These are phyloP conservation scores for Hipparchia sbordonii DNA, from an alignment of 2,888 invertebrate species.

Conservation along the genomic window DNA sequence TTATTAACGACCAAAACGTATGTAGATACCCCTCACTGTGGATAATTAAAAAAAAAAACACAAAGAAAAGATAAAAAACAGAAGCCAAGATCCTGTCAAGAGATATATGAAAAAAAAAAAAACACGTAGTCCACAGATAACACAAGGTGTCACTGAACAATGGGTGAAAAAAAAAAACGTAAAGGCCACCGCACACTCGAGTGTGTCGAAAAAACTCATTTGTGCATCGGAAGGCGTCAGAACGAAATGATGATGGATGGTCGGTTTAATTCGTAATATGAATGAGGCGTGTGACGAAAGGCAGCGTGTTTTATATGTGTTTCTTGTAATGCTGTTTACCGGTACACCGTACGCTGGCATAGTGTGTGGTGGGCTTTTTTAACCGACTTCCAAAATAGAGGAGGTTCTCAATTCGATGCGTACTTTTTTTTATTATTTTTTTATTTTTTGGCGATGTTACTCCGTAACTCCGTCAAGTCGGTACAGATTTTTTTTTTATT, in stretches of 20 bases:
- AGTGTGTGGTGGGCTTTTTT: constrained; percentile 11
- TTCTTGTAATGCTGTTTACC: constrained; percentile 41
- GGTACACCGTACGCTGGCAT: constrained; percentile 14
- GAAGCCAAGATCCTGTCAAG: constrained; percentile 27
- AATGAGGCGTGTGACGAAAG: constrained; percentile 54
- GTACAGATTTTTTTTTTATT: too few species aligned
- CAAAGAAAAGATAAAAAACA: constrained; percentile 15
- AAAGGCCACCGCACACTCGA: constrained; percentile 51
- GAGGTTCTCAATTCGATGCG: too few species aligned
- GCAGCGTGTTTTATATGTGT: constrained; percentile 35
- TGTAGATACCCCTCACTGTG: too few species aligned
- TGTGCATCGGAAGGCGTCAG: constrained; percentile 54
- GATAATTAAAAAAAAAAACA: not conserved
- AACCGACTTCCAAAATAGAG: too few species aligned
- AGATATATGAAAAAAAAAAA: constrained; percentile 18
- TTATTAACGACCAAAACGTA: constrained; percentile 7
- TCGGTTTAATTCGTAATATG: constrained; percentile 48
- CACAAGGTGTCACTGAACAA: constrained; percentile 40
- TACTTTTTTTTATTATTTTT: too few species aligned
- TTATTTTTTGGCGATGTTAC: too few species aligned
- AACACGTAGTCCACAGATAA: constrained; percentile 32
- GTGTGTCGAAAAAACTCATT: constrained; percentile 61
- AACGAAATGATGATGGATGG: constrained; percentile 65
- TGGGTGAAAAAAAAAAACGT: constrained; percentile 42
- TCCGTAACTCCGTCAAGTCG: too few species aligned